Percentiles rank a stretch among this genome's conserved stretches.
Evolutionary conservation across 2,888 invertebrate species (phyloP).

Genomic region (Xestia rhomboidea): DNA sequence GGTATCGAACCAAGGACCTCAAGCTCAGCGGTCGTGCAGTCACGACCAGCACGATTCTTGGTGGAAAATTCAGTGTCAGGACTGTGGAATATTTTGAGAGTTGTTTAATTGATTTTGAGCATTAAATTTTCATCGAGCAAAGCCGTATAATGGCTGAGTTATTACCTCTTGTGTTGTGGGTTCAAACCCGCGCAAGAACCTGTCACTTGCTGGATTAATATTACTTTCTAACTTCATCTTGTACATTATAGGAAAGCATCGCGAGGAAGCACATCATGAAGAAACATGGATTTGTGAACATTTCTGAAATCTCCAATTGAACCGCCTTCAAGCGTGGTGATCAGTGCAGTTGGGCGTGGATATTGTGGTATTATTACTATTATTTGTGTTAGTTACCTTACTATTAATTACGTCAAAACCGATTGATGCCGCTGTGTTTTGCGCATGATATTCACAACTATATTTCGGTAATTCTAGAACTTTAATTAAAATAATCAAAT

Average conservation of each 20-base stretch:
- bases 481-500: constrained; percentile 32
- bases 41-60: background rate
- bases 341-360: background rate
- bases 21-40: no score
- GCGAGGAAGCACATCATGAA: background rate
- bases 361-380: background rate
- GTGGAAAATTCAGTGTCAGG: background rate
- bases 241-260: background rate
- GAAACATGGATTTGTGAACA: background rate
- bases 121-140: background rate
- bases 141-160: background rate
- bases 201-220: background rate
- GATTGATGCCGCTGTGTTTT: background rate
- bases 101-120: background rate
- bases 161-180: background rate
- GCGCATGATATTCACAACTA: background rate
- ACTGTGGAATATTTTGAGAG: constrained; percentile 4
- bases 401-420: background rate
- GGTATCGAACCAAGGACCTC: no score
- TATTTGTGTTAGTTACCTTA: background rate
- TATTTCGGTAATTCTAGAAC: constrained; percentile 3
- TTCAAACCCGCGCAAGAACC: background rate
- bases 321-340: background rate
- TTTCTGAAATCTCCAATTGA: background rate
- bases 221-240: background rate